Base-by-base conservation (phyloP, 2,113 vertebrate species). In the Spilogale gracilis region DNA sequence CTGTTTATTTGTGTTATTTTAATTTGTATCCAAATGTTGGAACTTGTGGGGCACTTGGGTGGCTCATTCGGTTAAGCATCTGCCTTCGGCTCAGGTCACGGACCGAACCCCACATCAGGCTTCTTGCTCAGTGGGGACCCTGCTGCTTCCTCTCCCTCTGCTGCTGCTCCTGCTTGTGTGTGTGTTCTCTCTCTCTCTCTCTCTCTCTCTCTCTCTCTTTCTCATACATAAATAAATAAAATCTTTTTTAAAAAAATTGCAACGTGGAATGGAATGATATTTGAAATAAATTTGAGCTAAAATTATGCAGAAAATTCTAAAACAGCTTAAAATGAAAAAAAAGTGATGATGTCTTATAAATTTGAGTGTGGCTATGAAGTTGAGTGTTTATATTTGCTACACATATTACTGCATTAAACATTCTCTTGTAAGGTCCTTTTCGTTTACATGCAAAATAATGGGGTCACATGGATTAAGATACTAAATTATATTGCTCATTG, bases 201-300 rank as follows among this genome's bases (percentile, higher is more conserved):
- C 27, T 65, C 30, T 65, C 25, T 11, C 63, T 65, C 27, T 65
- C 63, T 65, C 27, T 65, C 63, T 65, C 61, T 38, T 38, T 38
- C 38, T 38, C 38, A 38, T 38, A 30, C 30, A 65, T 65, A 65
- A 30, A 65, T 65, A 65, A 67, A 63, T 63, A 63, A 13, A 63
- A 30, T 27, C 25, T 12, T 63, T 63, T 63, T 63, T 27, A 32
- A 65, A 13, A 71, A 97, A 81, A 38, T 76, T 95, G 76, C 21
- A 86, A 81, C 52, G 54, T 54, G 27, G 48, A 91, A 79, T 93
- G 89, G 91, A 95, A 87, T 90, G 63, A 91, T 96, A 94, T 76
- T 92, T 91, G 52, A 69, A 87, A 43, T 90, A 88, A 81, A 96
- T 91, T 86, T 97, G 58, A 86, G 82, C 84, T 96, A 94, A 95